Evolutionary conservation across 2,888 invertebrate genomes (phyloP).

Genomic region (Creontiades dilutus): DNA sequence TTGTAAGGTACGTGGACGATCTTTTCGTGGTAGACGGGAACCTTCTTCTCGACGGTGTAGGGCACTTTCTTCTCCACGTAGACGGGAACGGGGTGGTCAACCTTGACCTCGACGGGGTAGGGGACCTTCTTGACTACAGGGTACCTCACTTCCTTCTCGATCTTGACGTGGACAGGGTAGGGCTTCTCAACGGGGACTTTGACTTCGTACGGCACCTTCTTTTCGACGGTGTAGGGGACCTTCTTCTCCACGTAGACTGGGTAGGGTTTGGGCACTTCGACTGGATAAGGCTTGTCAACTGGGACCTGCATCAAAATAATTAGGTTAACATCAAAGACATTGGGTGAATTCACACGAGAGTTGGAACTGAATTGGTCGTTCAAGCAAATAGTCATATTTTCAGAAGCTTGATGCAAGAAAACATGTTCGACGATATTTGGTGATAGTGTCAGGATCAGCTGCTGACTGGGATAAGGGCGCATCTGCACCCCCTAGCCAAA

Average conservation of each 20-base stretch:
- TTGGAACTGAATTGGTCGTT: too few relatives aligned
- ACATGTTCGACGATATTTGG: too few relatives aligned
- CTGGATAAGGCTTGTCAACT: constrained; percentile 79
- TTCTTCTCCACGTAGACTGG: constrained; percentile 88
- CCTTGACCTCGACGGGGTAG: constrained; percentile 82
- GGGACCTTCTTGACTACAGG: constrained; percentile 73
- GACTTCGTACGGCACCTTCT: constrained; percentile 79
- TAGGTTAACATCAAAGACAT: too few relatives aligned
- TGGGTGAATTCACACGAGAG: too few relatives aligned
- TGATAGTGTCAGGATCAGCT: too few relatives aligned
- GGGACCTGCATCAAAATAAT: constrained; percentile 76
- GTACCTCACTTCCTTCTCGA: constrained; percentile 73
- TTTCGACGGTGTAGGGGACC: constrained; percentile 79
- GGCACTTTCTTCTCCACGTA: constrained; percentile 72
- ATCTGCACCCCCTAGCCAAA: too few relatives aligned
- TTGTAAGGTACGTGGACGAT: constrained; percentile 70
- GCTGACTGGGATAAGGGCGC: too few relatives aligned
- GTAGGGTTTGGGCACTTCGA: constrained; percentile 81
- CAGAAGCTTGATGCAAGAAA: too few relatives aligned
- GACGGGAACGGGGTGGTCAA: constrained; percentile 71
- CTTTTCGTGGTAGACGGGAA: constrained; percentile 72
- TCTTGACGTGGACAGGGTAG: constrained; percentile 73
- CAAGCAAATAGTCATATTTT: too few relatives aligned
- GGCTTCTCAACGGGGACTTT: constrained; percentile 74
- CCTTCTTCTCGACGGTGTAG: constrained; percentile 71